phyloP scores from a whole-genome alignment of 2,113 vertebrate species.

The Lycaon pictus region DNA sequence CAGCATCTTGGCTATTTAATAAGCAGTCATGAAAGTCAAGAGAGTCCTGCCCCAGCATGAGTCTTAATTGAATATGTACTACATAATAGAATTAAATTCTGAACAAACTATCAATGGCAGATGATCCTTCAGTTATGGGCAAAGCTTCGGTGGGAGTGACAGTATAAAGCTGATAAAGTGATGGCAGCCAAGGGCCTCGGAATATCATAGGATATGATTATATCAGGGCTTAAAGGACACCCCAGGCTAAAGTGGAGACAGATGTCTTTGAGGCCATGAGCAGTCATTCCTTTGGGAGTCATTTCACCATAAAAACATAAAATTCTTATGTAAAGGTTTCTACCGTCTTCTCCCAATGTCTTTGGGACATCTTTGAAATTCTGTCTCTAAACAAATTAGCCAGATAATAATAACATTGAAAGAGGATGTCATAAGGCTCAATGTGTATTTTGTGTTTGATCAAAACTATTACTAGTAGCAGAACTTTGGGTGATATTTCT shows the following conservation, averaged over 20 bases:
- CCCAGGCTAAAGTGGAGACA: not conserved
- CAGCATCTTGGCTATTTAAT: constrained; percentile 79
- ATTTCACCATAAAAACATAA: constrained; percentile 11
- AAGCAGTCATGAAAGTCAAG: constrained; percentile 65
- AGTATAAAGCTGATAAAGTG: not conserved
- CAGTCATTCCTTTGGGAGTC: not conserved
- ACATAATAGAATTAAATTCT: constrained; percentile 70
- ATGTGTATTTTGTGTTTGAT: not conserved
- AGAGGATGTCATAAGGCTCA: not conserved
- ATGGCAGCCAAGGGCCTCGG: constrained; percentile 3
- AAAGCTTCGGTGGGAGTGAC: constrained; percentile 26
- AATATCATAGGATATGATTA: not conserved
- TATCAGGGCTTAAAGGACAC: not conserved
- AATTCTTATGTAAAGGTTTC: not conserved
- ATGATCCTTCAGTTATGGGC: constrained; percentile 67
- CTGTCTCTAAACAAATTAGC: not conserved
- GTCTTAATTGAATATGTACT: constrained; percentile 74
- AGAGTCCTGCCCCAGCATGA: constrained; percentile 66
- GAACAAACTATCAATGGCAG: constrained; percentile 41
- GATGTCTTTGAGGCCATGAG: not conserved
- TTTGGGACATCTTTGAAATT: constrained; percentile 53
- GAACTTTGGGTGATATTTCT: not conserved
- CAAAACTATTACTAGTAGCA: not conserved
- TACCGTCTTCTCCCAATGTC: not conserved
- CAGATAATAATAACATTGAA: not conserved